These are phyloP conservation scores for Dasyprocta punctata DNA, from an alignment of 2,113 vertebrate genomes.

Conservation along the genomic window DNA sequence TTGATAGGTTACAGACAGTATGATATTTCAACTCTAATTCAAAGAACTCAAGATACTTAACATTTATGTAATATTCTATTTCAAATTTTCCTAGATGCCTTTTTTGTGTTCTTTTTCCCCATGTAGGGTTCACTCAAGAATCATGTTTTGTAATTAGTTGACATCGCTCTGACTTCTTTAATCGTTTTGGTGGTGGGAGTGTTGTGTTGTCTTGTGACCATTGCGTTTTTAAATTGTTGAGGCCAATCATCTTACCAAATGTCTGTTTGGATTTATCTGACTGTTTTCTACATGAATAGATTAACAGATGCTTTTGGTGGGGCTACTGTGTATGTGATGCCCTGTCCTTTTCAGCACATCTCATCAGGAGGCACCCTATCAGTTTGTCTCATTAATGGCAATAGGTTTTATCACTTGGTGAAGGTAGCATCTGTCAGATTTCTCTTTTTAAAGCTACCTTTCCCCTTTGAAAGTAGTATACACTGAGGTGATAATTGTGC, in stretches of 20 bases:
- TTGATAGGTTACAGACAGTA: neutral
- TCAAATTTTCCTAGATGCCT: neutral
- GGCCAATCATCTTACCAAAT: neutral
- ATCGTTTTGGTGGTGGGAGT: neutral
- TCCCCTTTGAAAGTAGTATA: neutral
- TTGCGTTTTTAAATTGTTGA: neutral
- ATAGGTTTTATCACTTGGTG: neutral
- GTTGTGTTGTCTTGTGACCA: neutral
- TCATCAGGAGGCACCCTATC: neutral
- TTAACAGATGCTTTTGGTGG: neutral
- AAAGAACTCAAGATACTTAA: neutral
- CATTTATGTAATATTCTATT: neutral
- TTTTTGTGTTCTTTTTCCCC: neutral
- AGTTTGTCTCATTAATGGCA: neutral
- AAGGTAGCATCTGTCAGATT: neutral
- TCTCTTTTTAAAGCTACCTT: neutral
- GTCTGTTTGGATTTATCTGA: neutral
- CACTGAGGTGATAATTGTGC: neutral
- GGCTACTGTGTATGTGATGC: neutral
- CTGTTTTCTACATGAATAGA: neutral
- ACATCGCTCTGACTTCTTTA: neutral
- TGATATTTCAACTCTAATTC: neutral
- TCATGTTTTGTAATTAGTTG: neutral
- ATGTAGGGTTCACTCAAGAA: neutral
- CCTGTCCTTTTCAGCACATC: neutral